Evolutionary conservation across 2,888 invertebrate species (phyloP), one percentile per base, ranked within the genome.

Genomic region (Synergus umbraculus): DNA sequence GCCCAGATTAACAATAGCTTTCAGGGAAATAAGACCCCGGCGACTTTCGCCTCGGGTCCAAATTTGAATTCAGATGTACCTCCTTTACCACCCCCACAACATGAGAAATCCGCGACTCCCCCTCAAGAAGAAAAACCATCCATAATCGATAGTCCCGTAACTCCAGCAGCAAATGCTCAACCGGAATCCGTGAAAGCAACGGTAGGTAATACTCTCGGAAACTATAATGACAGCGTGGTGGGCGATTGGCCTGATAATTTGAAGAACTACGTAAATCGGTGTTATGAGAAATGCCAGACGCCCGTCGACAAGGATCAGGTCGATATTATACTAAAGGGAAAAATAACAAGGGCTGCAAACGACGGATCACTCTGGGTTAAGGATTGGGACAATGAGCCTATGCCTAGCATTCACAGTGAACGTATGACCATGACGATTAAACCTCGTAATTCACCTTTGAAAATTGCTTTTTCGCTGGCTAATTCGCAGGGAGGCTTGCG

Each of bases 311-410:
- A 97, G 91, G 98, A 98, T 93, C 96, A 97, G 93, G 97, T 99
- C 81, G 98, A 98, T 92, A 97, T 97, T 85, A 97, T 97, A 88
- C 93, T 99, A 79, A 98, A 98, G 92, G 98, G 98, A 60, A 97
- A 98, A 93, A 96, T 99, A 83, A 98, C 97, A 77, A 95, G 96
- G 79, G 97, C 98, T 18, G 97, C 98, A 69, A 96, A 96, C 89
- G 96, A 96, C 88, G 97, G 97, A 83, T 96, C 97, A 85, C 94
- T 98, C 66, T 96, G 96, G 95, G 95, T 96, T 1, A 97, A 97
- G 90, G 97, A 99, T 93, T 99, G 99, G 99, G 96, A 96, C 87
- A 95, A 95, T 83, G 99, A 99, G 92, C 97, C 98, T 46, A 94
- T 99, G 86, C 99, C 99, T 64, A 97, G 96, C 92, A 96, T 97